These are phyloP conservation scores for Chionodraco myersi DNA, from an alignment of 2,113 vertebrate species.

Conservation along the genomic window DNA sequence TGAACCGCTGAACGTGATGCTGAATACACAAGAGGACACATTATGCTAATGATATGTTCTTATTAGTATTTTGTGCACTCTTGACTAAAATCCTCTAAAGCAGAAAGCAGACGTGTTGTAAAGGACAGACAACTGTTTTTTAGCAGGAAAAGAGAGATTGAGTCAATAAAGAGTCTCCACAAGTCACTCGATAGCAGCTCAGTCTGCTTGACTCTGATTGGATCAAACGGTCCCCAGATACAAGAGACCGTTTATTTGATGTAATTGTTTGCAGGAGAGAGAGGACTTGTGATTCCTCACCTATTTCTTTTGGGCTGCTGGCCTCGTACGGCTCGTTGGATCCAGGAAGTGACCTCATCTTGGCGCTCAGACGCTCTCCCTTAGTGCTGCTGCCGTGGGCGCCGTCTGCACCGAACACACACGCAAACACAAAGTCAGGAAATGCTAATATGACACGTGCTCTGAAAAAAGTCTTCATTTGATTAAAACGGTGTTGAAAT, in stretches of 20 bases:
- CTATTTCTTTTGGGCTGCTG: slow-evolving; percentile 89
- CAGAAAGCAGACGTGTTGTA: too few species aligned
- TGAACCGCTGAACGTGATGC: not conserved
- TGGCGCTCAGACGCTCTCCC: slow-evolving; percentile 89
- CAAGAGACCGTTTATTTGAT: not conserved
- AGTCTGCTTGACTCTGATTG: too few species aligned
- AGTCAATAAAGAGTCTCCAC: too few species aligned
- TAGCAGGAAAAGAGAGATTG: too few species aligned
- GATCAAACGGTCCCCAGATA: not conserved
- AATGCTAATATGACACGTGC: not conserved
- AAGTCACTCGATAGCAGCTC: too few species aligned
- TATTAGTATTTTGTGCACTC: too few species aligned
- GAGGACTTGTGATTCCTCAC: slow-evolving; percentile 71
- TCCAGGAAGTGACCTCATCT: slow-evolving; percentile 88
- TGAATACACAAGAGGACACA: not conserved
- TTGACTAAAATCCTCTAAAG: too few species aligned
- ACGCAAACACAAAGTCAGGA: not conserved
- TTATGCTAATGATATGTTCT: too few species aligned
- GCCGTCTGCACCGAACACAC: slow-evolving; percentile 82
- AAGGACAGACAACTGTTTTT: too few species aligned
- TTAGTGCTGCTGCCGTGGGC: slow-evolving; percentile 86
- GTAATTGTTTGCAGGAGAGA: not conserved
- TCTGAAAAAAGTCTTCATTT: not conserved
- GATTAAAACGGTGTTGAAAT: slow-evolving; percentile 4
- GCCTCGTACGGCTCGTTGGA: slow-evolving; percentile 91